Evolutionary conservation across 2,797 vertebrate genomes (phyloP).

Genomic region (Moxostoma hubbsi): DNA sequence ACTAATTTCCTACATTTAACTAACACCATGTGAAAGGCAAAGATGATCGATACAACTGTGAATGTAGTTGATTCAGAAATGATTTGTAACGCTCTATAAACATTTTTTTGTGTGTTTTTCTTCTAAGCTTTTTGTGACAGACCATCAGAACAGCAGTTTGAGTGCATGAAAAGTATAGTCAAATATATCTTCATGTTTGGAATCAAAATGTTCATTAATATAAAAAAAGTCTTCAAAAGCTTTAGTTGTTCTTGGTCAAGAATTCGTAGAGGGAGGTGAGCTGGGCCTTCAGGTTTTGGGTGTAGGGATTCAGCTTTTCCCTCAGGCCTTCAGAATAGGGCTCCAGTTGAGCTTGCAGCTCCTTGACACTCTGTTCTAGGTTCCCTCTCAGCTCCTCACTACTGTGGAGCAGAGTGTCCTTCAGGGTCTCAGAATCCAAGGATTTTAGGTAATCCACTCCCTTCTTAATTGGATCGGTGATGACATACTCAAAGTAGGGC

Average conservation of each 20-base stretch:
- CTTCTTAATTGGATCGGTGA: constrained; percentile 70
- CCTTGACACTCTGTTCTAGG: constrained; percentile 73
- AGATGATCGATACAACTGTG: too few species aligned
- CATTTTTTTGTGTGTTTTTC: background rate
- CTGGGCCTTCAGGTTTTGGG: constrained; percentile 74
- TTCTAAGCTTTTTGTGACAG: background rate
- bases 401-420: constrained; percentile 68
- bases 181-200: background rate
- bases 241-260: constrained; percentile 66
- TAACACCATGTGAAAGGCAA: constrained; percentile 4
- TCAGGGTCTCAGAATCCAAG: constrained; percentile 47
- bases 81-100: too few species aligned
- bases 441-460: constrained; percentile 72
- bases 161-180: too few species aligned
- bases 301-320: constrained; percentile 73
- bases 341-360: constrained; percentile 74
- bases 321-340: constrained; percentile 79
- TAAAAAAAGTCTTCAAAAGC: background rate
- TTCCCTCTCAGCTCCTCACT: constrained; percentile 73
- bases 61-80: too few species aligned
- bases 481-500: constrained; percentile 74
- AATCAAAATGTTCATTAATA: background rate
- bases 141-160: background rate
- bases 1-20: background rate
- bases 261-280: constrained; percentile 73